phyloP scores from a whole-genome alignment of 2,113 vertebrate species.

The Oncorhynchus gorbuscha region DNA sequence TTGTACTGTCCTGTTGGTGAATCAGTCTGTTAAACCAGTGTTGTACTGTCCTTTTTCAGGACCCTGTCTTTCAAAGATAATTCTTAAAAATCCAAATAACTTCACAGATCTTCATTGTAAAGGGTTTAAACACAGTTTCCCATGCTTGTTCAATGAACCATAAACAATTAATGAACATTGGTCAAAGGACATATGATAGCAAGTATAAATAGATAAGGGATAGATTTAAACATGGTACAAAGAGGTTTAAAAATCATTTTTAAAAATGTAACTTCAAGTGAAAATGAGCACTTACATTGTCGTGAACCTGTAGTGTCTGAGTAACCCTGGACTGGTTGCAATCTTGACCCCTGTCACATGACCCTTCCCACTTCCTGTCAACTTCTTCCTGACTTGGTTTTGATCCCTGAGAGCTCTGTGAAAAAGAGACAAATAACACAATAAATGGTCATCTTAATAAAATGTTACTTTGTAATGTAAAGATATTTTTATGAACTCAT shows the following conservation, averaged over 20 bases:
- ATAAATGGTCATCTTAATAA: background rate
- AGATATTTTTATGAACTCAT: too few relatives aligned
- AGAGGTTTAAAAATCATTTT: background rate
- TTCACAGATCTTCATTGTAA: too few relatives aligned
- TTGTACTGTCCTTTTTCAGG: too few relatives aligned
- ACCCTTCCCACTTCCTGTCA: conserved; percentile 50
- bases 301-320: conserved; percentile 77
- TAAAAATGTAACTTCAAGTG: background rate
- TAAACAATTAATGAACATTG: too few relatives aligned
- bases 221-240: background rate
- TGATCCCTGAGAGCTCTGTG: conserved; percentile 60
- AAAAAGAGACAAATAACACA: background rate
- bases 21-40: too few relatives aligned
- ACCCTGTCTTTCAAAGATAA: too few relatives aligned
- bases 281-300: conserved; percentile 66
- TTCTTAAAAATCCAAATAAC: too few relatives aligned
- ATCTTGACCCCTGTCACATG: conserved; percentile 49
- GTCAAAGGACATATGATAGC: background rate
- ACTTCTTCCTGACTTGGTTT: conserved; percentile 52
- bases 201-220: background rate
- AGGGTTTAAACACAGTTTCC: too few relatives aligned
- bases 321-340: conserved; percentile 57
- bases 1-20: too few relatives aligned
- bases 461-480: background rate
- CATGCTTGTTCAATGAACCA: too few relatives aligned